A percentile compares a stretch with the other conserved stretches of the same genome.
These are phyloP conservation scores for Drosophila gaucha DNA, from an alignment of 2,888 invertebrate species.

Conservation along the genomic window DNA sequence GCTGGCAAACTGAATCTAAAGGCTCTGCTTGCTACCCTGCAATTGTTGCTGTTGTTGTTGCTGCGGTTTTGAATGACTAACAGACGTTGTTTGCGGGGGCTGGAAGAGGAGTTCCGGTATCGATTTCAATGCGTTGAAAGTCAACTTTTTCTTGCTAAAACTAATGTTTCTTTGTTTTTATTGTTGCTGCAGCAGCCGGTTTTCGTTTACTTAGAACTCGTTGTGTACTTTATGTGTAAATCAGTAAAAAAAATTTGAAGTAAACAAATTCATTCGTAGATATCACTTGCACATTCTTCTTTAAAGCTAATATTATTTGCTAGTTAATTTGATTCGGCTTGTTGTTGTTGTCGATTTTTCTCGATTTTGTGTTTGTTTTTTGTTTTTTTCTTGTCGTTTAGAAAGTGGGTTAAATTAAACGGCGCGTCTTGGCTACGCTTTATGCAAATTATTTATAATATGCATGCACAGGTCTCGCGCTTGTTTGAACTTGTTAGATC, in stretches of 20 bases:
- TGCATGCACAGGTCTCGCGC: slow-evolving; percentile 33
- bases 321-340: slow-evolving; percentile 67
- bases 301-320: slow-evolving; percentile 53
- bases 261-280: slow-evolving; percentile 39
- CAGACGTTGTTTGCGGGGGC: slow-evolving; percentile 18
- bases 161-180: slow-evolving; percentile 12
- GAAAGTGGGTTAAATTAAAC: slow-evolving; percentile 74
- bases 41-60: slow-evolving; percentile 19
- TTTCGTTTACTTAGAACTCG: slow-evolving; percentile 54
- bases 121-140: slow-evolving; percentile 58
- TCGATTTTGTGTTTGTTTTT: slow-evolving; percentile 39
- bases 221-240: slow-evolving; percentile 27
- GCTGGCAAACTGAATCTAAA: slow-evolving; percentile 21
- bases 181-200: slow-evolving; percentile 32
- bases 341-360: slow-evolving; percentile 41
- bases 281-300: slow-evolving; percentile 66
- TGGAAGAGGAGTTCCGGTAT: slow-evolving; percentile 58
- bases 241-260: slow-evolving; percentile 39
- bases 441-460: slow-evolving; percentile 58
- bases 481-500: slow-evolving; percentile 55
- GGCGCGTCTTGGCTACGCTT: slow-evolving; percentile 61
- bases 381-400: slow-evolving; percentile 60
- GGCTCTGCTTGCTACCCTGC: slow-evolving; percentile 28
- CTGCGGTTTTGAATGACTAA: slow-evolving; percentile 46
- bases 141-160: slow-evolving; percentile 46